These are phyloP conservation scores for Misgurnus anguillicaudatus DNA, from an alignment of 2,113 vertebrate species.

Conservation along the genomic window DNA sequence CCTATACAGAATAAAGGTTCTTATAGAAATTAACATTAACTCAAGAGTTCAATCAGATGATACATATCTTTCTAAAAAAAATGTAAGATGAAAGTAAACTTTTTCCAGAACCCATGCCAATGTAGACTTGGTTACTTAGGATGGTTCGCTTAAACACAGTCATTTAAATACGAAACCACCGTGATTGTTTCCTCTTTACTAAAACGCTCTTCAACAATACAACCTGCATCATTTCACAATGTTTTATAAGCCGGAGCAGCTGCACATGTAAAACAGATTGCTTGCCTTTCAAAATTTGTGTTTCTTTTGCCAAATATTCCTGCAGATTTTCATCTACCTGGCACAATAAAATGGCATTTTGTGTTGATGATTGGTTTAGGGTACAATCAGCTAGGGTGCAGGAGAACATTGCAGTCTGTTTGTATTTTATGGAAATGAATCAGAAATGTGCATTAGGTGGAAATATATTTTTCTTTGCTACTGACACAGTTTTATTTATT, in stretches of 20 bases:
- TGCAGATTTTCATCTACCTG: conserved; percentile 35
- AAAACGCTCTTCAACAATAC: conserved; percentile 46
- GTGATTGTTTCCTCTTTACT: conserved; percentile 53
- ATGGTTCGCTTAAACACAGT: conserved; percentile 14
- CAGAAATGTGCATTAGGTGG: background rate
- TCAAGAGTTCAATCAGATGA: no score
- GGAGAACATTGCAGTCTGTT: background rate
- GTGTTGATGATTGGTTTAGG: conserved; percentile 30
- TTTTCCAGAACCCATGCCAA: conserved; percentile 22
- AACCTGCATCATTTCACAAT: conserved; percentile 32
- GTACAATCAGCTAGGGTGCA: conserved; percentile 5
- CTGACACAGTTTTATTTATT: background rate
- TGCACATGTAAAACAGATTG: conserved; percentile 5
- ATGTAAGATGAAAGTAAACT: no score
- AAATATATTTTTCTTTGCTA: conserved; percentile 3
- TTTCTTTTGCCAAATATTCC: conserved; percentile 15
- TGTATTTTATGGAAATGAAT: conserved; percentile 33
- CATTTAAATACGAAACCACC: conserved; percentile 34
- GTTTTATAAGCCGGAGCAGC: conserved; percentile 44
- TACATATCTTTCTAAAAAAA: no score
- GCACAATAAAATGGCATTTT: conserved; percentile 23
- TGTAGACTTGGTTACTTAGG: conserved; percentile 50
- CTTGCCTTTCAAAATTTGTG: background rate
- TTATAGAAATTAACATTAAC: no score
- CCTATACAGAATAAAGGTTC: no score